Conservation (phyloP, 2,888 invertebrate species). For the Amaurobius ferox region DNA sequence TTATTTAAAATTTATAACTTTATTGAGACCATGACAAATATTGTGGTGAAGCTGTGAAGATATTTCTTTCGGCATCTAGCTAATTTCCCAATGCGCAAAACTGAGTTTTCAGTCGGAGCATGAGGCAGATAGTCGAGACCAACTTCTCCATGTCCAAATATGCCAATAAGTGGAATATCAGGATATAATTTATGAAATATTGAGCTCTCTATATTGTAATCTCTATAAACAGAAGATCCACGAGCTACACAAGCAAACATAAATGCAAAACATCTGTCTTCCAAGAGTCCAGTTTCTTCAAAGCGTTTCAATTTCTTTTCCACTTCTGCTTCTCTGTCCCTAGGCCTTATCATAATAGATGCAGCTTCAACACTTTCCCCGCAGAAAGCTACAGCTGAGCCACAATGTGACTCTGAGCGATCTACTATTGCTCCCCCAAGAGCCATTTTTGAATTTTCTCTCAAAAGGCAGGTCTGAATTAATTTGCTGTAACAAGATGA, state of each 20-base stretch:
- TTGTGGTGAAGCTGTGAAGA: constrained; percentile 40
- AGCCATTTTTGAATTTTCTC: constrained; percentile 43
- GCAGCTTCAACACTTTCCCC: constrained; percentile 75
- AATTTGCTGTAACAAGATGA: not conserved
- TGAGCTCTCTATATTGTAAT: constrained; percentile 77
- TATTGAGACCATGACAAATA: constrained; percentile 55
- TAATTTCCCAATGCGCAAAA: not conserved
- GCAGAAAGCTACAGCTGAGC: constrained; percentile 52
- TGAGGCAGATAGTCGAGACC: constrained; percentile 76
- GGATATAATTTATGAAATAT: constrained; percentile 78
- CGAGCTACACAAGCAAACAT: constrained; percentile 79
- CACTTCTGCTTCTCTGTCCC: constrained; percentile 68
- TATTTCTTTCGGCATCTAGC: not conserved
- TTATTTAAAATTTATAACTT: constrained; percentile 2
- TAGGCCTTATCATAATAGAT: constrained; percentile 74
- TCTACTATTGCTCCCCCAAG: constrained; percentile 64
- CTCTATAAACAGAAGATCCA: constrained; percentile 76
- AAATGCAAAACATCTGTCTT: constrained; percentile 76
- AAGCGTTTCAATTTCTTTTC: constrained; percentile 73
- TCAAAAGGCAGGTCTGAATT: constrained; percentile 13
- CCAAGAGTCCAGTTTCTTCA: constrained; percentile 71
- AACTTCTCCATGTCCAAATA: constrained; percentile 79
- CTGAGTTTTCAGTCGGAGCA: not conserved
- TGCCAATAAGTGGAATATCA: constrained; percentile 78
- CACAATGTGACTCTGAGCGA: constrained; percentile 10